A percentile compares a stretch with the other conserved stretches of the same genome.
These are phyloP conservation scores for Paralichthys olivaceus DNA, from an alignment of 2,113 vertebrate species.

Conservation along the genomic window DNA sequence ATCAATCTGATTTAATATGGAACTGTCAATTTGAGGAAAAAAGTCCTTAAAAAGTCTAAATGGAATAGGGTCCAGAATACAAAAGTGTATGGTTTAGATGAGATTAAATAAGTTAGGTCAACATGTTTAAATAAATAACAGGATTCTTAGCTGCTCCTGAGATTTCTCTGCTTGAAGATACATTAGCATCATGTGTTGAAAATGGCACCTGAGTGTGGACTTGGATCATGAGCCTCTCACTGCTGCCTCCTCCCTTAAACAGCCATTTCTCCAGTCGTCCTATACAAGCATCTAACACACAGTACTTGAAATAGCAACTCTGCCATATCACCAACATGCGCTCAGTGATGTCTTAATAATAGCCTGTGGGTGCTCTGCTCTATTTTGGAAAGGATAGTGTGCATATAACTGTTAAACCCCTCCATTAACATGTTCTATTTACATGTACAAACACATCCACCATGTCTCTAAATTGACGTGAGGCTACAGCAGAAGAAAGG, in stretches of 20 bases:
- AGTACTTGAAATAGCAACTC: slow-evolving; percentile 8
- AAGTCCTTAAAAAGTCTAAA: too few species aligned
- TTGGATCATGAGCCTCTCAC: slow-evolving; percentile 2
- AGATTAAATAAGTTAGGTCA: too few species aligned
- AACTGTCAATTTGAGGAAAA: too few species aligned
- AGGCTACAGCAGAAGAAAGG: not conserved
- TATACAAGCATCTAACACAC: not conserved
- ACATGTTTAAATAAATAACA: too few species aligned
- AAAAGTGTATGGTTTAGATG: too few species aligned
- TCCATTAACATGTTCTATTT: not conserved
- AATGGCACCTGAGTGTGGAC: slow-evolving; percentile 21
- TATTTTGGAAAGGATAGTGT: slow-evolving; percentile 14
- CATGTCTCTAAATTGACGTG: not conserved
- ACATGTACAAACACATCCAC: slow-evolving; percentile 17
- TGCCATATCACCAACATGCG: not conserved
- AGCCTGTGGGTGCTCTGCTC: slow-evolving; percentile 18
- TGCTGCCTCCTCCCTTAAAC: slow-evolving; percentile 20
- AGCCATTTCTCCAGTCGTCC: slow-evolving; percentile 7
- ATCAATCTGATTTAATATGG: too few species aligned
- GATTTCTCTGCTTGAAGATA: too few species aligned
- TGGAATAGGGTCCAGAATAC: too few species aligned
- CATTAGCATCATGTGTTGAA: slow-evolving; percentile 3
- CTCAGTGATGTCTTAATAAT: slow-evolving; percentile 21
- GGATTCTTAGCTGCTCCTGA: too few species aligned
- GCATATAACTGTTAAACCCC: slow-evolving; percentile 8